A percentile compares a stretch with the other conserved stretches of the same genome.
Conservation (phyloP, 1,140 invertebrate genomes). For the Orchestia grillus region DNA sequence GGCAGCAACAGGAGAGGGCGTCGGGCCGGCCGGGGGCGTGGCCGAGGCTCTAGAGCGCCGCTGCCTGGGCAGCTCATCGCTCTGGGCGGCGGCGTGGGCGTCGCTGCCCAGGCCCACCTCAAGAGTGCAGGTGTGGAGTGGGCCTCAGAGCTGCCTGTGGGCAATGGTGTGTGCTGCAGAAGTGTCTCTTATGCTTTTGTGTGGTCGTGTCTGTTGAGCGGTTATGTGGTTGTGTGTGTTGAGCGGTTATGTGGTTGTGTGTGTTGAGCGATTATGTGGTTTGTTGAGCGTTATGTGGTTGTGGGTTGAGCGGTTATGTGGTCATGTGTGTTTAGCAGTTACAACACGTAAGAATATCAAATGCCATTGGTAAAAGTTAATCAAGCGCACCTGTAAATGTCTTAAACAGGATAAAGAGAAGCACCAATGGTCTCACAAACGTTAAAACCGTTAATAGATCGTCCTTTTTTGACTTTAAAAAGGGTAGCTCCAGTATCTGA, state of each 20-base stretch:
- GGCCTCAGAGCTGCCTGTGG: no score
- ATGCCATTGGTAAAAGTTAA: background rate
- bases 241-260: no score
- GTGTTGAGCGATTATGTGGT: no score
- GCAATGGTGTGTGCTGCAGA: background rate
- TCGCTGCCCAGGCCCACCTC: slow-evolving; percentile 43
- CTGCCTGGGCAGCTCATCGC: slow-evolving; percentile 33
- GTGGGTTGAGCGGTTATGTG: no score
- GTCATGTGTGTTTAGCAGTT: background rate
- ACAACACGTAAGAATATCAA: background rate
- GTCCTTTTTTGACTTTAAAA: no score
- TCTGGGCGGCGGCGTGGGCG: slow-evolving; percentile 21
- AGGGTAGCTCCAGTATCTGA: no score
- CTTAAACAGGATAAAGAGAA: no score
- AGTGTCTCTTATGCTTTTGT: background rate
- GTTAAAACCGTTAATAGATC: no score
- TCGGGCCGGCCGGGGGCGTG: background rate
- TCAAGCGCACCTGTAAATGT: no score
- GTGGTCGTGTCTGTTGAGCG: background rate
- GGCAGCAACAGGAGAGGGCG: background rate
- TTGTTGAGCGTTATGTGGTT: no score
- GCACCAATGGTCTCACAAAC: no score
- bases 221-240: no score
- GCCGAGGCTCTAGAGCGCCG: background rate
- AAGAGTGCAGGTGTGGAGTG: background rate